Conservation (phyloP, 1,140 invertebrate genomes). For the Neodiprion lecontei region DNA sequence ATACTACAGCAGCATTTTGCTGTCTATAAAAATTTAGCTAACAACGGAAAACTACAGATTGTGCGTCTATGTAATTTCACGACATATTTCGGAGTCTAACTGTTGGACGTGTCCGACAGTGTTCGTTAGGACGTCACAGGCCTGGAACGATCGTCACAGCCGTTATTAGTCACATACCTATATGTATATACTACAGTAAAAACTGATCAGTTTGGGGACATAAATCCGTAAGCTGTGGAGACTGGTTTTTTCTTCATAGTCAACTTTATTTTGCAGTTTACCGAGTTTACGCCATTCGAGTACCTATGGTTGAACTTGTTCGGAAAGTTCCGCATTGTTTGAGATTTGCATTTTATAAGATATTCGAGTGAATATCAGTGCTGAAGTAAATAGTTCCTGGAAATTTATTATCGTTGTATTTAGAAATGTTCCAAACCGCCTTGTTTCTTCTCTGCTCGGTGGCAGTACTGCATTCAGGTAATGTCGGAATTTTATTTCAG, state of each 20-base stretch:
- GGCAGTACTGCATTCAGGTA: neutral
- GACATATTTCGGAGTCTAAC: no score
- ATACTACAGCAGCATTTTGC: no score
- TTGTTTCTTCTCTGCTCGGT: neutral
- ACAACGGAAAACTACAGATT: no score
- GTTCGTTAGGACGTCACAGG: no score
- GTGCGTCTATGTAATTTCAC: no score
- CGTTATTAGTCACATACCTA: no score
- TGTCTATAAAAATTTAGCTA: no score
- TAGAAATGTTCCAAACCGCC: neutral
- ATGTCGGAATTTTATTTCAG: neutral
- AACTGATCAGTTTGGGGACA: no score
- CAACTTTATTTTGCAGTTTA: neutral
- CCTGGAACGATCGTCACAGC: no score
- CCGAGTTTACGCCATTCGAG: neutral
- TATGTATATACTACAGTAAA: no score
- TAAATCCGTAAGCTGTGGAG: neutral
- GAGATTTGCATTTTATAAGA: neutral
- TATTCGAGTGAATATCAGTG: neutral
- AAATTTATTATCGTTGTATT: neutral
- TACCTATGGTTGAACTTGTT: no score
- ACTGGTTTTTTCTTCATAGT: neutral
- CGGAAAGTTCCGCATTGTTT: neutral
- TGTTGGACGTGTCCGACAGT: no score
- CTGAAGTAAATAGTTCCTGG: neutral